Percentiles rank a stretch among this genome's conserved stretches.
Evolutionary conservation across 2,113 vertebrate species (phyloP).

Genomic region (Silurus asotus): DNA sequence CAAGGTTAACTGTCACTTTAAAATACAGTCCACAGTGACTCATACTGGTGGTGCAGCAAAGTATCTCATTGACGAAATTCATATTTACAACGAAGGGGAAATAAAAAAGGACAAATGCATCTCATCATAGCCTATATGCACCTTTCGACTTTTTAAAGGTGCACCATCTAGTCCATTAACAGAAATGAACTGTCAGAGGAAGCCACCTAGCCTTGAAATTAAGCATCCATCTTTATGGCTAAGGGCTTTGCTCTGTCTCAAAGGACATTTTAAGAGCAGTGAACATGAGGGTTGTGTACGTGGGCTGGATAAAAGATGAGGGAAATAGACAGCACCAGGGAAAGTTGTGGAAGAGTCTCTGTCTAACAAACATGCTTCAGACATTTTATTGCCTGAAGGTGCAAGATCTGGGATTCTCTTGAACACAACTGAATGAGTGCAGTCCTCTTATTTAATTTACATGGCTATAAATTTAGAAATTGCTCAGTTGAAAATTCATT

Average conservation of each 20-base stretch:
- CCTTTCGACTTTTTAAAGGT: not conserved
- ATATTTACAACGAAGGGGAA: not conserved
- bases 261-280: slow-evolving; percentile 58
- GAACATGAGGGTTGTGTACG: slow-evolving; percentile 41
- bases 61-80: slow-evolving; percentile 30
- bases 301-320: slow-evolving; percentile 52
- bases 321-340: slow-evolving; percentile 35
- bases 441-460: not conserved
- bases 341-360: not conserved
- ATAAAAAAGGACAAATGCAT: not conserved
- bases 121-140: not conserved
- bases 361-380: not conserved
- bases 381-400: not conserved
- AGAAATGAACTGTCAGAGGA: slow-evolving; percentile 58
- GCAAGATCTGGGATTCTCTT: slow-evolving; percentile 14
- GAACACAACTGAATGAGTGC: not conserved
- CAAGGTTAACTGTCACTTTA: slow-evolving; percentile 54
- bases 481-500: not conserved
- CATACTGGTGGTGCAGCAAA: slow-evolving; percentile 17
- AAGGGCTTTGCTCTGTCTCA: slow-evolving; percentile 44
- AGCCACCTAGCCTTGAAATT: slow-evolving; percentile 41
- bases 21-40: slow-evolving; percentile 54
- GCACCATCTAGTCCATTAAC: slow-evolving; percentile 52
- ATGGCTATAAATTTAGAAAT: not conserved
- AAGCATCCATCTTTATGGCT: slow-evolving; percentile 40